Conservation (phyloP, 1,140 invertebrate genomes). For the Reticulitermes speratus region DNA sequence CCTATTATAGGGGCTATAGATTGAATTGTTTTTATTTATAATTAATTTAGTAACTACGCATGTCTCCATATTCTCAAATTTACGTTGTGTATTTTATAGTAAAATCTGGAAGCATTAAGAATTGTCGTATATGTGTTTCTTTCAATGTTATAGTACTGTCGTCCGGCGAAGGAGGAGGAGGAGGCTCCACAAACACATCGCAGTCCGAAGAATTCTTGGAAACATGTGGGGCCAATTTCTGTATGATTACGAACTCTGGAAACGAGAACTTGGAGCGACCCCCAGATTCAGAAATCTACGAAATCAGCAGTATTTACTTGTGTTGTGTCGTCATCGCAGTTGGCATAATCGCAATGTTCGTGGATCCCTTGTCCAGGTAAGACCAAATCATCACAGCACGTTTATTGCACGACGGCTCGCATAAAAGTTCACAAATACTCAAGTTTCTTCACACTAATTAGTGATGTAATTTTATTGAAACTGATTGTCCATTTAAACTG, state of each 20-base stretch:
- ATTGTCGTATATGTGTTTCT: no score
- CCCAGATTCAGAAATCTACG: conserved; percentile 79
- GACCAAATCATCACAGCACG: conserved; percentile 20
- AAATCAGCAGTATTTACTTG: conserved; percentile 85
- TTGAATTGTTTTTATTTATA: no score
- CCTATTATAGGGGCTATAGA: no score
- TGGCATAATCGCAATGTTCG: conserved; percentile 78
- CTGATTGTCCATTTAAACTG: no score
- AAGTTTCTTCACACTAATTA: background rate
- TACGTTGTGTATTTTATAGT: no score
- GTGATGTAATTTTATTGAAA: background rate
- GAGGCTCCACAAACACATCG: conserved; percentile 48
- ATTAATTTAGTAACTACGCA: no score
- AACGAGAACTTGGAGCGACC: conserved; percentile 73
- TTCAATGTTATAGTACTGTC: conserved; percentile 68
- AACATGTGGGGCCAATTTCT: conserved; percentile 81
- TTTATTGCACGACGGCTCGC: no score
- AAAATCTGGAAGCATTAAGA: no score
- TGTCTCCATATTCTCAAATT: no score
- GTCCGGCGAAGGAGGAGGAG: conserved; percentile 65
- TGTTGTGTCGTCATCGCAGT: conserved; percentile 82
- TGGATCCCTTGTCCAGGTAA: conserved; percentile 86
- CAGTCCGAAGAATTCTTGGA: conserved; percentile 45
- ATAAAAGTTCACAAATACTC: no score
- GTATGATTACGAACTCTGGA: conserved; percentile 59